Evolutionary conservation across 2,113 vertebrate species (phyloP).

Genomic region (Nyctereutes procyonoides): DNA sequence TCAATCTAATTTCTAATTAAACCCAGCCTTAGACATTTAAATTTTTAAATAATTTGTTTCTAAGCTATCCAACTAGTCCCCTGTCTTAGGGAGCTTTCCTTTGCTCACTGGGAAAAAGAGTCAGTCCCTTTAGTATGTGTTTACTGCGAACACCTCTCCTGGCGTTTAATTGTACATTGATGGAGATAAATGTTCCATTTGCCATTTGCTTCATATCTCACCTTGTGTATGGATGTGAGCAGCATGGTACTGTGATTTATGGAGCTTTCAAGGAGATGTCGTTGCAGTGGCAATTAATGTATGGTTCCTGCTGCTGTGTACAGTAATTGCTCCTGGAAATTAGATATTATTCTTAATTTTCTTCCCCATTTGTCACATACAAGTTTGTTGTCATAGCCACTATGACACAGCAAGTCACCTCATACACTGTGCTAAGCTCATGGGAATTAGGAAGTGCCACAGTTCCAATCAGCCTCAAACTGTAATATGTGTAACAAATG

Average conservation of each 20-base stretch:
- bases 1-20: conserved; percentile 30
- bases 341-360: conserved; percentile 89
- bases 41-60: conserved; percentile 37
- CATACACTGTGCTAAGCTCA: conserved; percentile 59
- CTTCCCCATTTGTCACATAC: conserved; percentile 85
- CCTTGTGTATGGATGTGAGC: conserved; percentile 48
- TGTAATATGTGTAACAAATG: background rate
- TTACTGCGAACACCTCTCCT: conserved; percentile 58
- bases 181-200: conserved; percentile 79
- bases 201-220: conserved; percentile 66
- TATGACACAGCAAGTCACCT: conserved; percentile 84
- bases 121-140: conserved; percentile 10
- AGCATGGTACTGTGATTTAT: conserved; percentile 84
- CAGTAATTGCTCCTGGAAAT: conserved; percentile 87
- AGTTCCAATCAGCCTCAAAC: background rate
- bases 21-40: background rate
- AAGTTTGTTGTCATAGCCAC: conserved; percentile 82
- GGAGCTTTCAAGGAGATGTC: conserved; percentile 83
- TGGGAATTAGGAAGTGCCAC: conserved; percentile 36
- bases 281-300: conserved; percentile 85
- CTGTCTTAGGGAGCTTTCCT: conserved; percentile 65
- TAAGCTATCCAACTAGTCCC: conserved; percentile 39
- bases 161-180: conserved; percentile 67
- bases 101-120: conserved; percentile 53
- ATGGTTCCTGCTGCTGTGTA: conserved; percentile 80